Conservation (phyloP, 1,140 invertebrate genomes). For the Acromyrmex echinatior region DNA sequence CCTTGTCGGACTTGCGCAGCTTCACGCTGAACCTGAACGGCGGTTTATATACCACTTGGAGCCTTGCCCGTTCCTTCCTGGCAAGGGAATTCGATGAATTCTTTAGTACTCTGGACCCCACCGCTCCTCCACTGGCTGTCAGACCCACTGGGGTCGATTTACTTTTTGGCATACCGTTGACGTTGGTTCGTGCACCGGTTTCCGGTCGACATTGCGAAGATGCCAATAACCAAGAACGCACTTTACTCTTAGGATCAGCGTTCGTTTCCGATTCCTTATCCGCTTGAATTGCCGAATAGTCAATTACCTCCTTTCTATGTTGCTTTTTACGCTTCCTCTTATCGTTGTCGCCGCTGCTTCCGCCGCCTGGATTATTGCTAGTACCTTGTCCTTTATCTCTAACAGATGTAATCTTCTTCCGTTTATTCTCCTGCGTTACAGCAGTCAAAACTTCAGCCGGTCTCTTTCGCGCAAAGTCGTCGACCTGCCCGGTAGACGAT, state of each 20-base stretch:
- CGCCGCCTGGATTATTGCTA: constrained; percentile 9
- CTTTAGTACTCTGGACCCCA: constrained; percentile 60
- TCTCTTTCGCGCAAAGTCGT: constrained; percentile 67
- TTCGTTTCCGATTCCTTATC: constrained; percentile 84
- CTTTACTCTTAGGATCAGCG: constrained; percentile 92
- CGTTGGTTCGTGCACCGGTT: constrained; percentile 74
- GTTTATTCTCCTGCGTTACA: constrained; percentile 70
- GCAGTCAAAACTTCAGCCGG: constrained; percentile 40
- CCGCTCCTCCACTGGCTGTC: constrained; percentile 78
- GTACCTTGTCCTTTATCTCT: constrained; percentile 80
- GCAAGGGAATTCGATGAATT: constrained; percentile 66
- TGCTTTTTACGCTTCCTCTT: constrained; percentile 86
- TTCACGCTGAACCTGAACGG: constrained; percentile 94
- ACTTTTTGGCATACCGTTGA: constrained; percentile 87
- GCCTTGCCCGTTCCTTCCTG: constrained; percentile 89
- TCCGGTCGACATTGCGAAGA: constrained; percentile 87
- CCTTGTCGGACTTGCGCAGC: constrained; percentile 90
- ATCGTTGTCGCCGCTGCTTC: constrained; percentile 60
- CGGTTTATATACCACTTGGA: constrained; percentile 95
- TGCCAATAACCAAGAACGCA: constrained; percentile 93
- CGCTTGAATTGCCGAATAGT: constrained; percentile 90
- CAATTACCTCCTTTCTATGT: constrained; percentile 91
- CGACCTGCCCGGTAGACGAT: constrained; percentile 39
- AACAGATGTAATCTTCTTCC: constrained; percentile 73
- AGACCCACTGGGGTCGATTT: constrained; percentile 91